phyloP scores from a whole-genome alignment of 1,140 invertebrate genomes.

The Sycobia sp. region DNA sequence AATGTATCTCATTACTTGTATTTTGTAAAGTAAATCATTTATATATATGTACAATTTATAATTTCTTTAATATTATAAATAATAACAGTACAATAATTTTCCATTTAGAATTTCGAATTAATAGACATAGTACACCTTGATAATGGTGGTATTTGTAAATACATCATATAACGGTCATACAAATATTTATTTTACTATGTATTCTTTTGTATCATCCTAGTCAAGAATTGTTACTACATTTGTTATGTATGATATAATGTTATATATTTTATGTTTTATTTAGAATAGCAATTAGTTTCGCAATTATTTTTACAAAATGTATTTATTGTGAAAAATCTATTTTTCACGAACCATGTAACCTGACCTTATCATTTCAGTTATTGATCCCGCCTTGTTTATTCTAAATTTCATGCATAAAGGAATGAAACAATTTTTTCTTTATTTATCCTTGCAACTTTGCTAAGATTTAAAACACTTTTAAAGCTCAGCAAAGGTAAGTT shows the following conservation, averaged over 20 bases:
- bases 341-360: constrained; percentile 26
- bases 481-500: constrained; percentile 9
- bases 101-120: constrained; percentile 32
- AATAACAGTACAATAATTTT: constrained; percentile 32
- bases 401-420: constrained; percentile 24
- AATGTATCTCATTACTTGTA: no score
- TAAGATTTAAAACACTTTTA: constrained; percentile 2
- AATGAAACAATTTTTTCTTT: constrained; percentile 30
- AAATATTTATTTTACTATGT: constrained; percentile 29
- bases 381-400: constrained; percentile 28
- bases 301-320: constrained; percentile 34
- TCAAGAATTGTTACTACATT: constrained; percentile 26
- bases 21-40: no score
- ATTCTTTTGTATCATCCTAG: constrained; percentile 25
- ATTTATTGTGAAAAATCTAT: constrained; percentile 27
- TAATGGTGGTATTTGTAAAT: constrained; percentile 22
- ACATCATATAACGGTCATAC: constrained; percentile 32
- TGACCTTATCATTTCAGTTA: constrained; percentile 17
- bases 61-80: constrained; percentile 32
- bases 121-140: constrained; percentile 27
- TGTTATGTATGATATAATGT: constrained; percentile 25
- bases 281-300: constrained; percentile 24
- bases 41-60: constrained; percentile 32
- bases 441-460: constrained; percentile 3
- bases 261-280: constrained; percentile 25